Conservation (phyloP, 1,140 invertebrate genomes). For the Caerostris darwini region DNA sequence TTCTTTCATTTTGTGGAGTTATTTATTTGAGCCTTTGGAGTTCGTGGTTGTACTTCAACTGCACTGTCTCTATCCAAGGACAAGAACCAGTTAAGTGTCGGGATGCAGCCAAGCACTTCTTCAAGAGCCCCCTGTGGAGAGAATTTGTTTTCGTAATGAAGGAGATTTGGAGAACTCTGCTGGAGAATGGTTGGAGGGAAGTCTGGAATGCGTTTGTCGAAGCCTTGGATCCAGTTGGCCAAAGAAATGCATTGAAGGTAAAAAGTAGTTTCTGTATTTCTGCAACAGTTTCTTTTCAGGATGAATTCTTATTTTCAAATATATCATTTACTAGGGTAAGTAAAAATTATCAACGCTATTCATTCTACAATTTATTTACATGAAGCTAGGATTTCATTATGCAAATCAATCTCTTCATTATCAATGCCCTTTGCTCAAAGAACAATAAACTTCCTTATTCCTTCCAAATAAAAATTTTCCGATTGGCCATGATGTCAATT, state of each 20-base stretch:
- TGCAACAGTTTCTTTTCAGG: too few relatives aligned
- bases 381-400: too few relatives aligned
- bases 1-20: constrained; percentile 85
- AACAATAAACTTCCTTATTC: too few relatives aligned
- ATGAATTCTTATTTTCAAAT: too few relatives aligned
- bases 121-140: constrained; percentile 91
- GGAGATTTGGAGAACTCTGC: constrained; percentile 89
- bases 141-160: constrained; percentile 88
- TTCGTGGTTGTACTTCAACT: constrained; percentile 94
- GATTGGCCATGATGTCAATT: too few relatives aligned
- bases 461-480: too few relatives aligned
- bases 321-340: too few relatives aligned
- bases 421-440: too few relatives aligned
- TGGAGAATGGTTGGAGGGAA: constrained; percentile 89
- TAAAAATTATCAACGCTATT: too few relatives aligned
- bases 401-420: too few relatives aligned
- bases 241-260: constrained; percentile 94
- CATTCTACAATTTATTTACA: too few relatives aligned
- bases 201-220: constrained; percentile 93
- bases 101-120: constrained; percentile 93
- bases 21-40: constrained; percentile 89
- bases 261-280: neutral
- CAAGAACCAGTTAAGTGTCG: constrained; percentile 88
- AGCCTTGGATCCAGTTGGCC: constrained; percentile 91
- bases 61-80: constrained; percentile 91